Evolutionary conservation across 1,140 invertebrate species (phyloP), one percentile per base, ranked within the genome.

Genomic region (Mizuhopecten yessoensis): DNA sequence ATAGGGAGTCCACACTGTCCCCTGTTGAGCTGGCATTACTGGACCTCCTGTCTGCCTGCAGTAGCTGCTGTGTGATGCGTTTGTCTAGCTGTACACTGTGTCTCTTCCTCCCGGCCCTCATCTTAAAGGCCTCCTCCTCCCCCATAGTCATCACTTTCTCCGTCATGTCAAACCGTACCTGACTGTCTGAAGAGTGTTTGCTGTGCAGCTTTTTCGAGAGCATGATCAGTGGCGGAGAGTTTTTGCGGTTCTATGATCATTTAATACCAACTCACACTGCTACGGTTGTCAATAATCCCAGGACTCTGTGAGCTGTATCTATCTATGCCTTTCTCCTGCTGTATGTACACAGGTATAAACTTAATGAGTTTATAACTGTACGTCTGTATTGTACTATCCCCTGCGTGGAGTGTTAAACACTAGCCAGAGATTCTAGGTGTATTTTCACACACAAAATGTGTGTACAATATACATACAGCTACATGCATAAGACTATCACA

Each of bases 71-170:
- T 34, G 94, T 95, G 33, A 96, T 87, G n/a, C 95, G 95, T 91
- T 94, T 94, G 92, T 96, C 95, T 86, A 95, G 93, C 93, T 96
- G 95, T 45, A 96, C 94, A 89, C 95, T 95, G 91, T 96, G 95
- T 15, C 95, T 91, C 90, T 95, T 96, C 33, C 95, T 87, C 0
- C 94, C 95, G 33, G 95, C 94, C 34, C 94, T 90, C 1, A 95
- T 92, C 34, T 95, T 93, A 90, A 93, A 92, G 15, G 94, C 94
- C n/a, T 95, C 94, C 90, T 96, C 95, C 29, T 94, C 95, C 15
- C 91, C 93, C 90, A 95, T 91, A 90, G 92, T 94, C 88, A 93
- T 90, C 92, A 95, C 94, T 93, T 95, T 95, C 93, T 96, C 95
- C 9, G 94, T 92, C 45, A 94, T 89, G 49, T 94, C 93, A 87